Base-by-base conservation (phyloP, 2,888 invertebrate species). In the Drosophila silvestris region DNA sequence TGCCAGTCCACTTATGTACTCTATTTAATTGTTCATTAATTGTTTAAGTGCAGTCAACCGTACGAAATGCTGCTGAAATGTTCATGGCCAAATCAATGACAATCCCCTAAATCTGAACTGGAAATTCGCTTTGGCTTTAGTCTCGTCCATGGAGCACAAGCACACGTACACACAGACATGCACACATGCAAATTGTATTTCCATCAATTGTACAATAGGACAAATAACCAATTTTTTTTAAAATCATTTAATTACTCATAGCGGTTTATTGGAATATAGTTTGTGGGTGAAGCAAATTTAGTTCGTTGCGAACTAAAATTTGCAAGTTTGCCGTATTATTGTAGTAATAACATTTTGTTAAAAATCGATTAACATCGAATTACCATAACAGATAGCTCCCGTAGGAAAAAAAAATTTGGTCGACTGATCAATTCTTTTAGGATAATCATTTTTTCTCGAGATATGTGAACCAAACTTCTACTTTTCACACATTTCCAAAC, bases 21-120 rank as follows among this genome's bases (percentile, higher is more conserved):
- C 30, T n/a, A n/a, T 47, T 22, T 54, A 67, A 77, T 77, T 72
- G 66, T 72, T 53, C 50, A 64, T 77, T 73, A 77, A 81, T 81
- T 81, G 78, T 44, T 77, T 77, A 70, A 81, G 78, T 81, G 73
- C 73, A 77, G 77, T 61, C 73, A 53, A 66, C 56, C 71, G 67
- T 75, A 32, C 22, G 53, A 75, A 74, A 64, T 41, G 35, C 65
- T 68, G 59, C 37, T 68, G 39, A 72, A 79, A 69, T 77, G 79
- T 61, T 77, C 88, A 85, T 71, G 85, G 74, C 72, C 71, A 77
- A 82, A 88, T 85, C 85, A 87, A 84, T 84, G 72, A 72, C 71
- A 81, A 76, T 67, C 70, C 71, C 26, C 70, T 66, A 65, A 87
- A 89, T 82, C 82, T 57, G 63, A 52, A 65, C 52, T 82, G 66